Evolutionary conservation across 2,113 vertebrate species (phyloP).

Genomic region (Ameiurus melas): DNA sequence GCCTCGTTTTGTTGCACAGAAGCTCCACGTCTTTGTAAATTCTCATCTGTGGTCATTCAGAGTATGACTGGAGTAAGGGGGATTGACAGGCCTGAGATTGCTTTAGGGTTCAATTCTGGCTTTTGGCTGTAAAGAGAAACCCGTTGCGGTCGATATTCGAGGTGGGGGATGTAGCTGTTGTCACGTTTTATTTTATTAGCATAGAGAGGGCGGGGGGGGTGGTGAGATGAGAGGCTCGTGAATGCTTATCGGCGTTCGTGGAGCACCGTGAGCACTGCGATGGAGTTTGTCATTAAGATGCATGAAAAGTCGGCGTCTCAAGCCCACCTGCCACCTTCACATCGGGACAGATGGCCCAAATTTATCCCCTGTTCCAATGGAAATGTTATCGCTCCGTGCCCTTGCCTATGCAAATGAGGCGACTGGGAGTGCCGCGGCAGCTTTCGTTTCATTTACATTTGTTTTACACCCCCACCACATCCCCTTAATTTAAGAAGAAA

Average conservation of each 20-base stretch:
- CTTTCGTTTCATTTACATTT: conserved; percentile 64
- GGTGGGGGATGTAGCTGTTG: conserved; percentile 28
- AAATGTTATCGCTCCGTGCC: conserved; percentile 80
- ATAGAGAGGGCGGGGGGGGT: neutral
- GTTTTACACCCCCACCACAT: conserved; percentile 39
- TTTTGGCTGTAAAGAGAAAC: conserved; percentile 2
- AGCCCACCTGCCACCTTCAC: conserved; percentile 75
- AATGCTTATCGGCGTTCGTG: neutral
- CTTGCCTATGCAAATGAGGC: conserved; percentile 81
- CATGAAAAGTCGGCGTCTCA: conserved; percentile 73
- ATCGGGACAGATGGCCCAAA: conserved; percentile 87
- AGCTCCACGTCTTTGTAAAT: conserved; percentile 61
- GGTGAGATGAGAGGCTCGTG: neutral
- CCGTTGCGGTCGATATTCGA: conserved; percentile 32
- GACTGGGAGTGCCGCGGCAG: conserved; percentile 65
- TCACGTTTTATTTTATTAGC: conserved; percentile 51
- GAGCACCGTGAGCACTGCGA: conserved; percentile 62
- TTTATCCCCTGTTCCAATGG: conserved; percentile 86
- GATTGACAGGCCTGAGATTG: conserved; percentile 64
- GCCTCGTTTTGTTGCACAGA: conserved; percentile 61
- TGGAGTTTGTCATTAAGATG: conserved; percentile 78
- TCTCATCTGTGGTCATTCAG: conserved; percentile 36
- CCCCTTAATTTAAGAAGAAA: conserved; percentile 28
- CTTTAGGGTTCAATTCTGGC: conserved; percentile 44
- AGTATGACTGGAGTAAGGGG: conserved; percentile 50